Conservation (phyloP, 2,888 invertebrate species). For the Cataglyphis rosenhaueri region DNA sequence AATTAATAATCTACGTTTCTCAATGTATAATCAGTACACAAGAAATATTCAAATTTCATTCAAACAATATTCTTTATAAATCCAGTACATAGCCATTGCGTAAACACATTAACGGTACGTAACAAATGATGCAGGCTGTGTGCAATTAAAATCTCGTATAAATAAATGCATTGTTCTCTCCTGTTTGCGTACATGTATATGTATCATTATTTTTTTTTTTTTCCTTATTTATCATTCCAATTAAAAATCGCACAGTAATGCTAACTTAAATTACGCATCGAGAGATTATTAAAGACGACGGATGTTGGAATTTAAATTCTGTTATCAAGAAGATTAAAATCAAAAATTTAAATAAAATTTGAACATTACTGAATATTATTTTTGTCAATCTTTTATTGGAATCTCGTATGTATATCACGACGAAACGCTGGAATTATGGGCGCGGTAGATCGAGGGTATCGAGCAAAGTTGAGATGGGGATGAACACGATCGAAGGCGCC, state of each 20-base stretch:
- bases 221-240: background rate
- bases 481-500: background rate
- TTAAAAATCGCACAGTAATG: background rate
- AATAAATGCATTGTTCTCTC: background rate
- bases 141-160: background rate
- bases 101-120: background rate
- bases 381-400: background rate
- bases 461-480: slow-evolving; percentile 21
- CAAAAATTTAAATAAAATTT: background rate
- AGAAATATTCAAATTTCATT: background rate
- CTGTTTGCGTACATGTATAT: background rate
- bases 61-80: background rate
- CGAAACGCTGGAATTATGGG: slow-evolving; percentile 30
- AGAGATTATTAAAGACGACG: background rate
- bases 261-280: background rate
- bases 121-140: background rate
- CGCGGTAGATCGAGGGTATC: slow-evolving; percentile 10
- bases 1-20: background rate
- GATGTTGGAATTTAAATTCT: background rate
- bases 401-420: slow-evolving; percentile 2
- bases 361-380: slow-evolving; percentile 7
- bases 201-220: background rate
- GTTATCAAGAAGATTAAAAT: background rate
- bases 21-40: background rate
- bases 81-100: background rate